phyloP scores from a whole-genome alignment of 1,140 invertebrate genomes.

The Drosophila burlai region DNA sequence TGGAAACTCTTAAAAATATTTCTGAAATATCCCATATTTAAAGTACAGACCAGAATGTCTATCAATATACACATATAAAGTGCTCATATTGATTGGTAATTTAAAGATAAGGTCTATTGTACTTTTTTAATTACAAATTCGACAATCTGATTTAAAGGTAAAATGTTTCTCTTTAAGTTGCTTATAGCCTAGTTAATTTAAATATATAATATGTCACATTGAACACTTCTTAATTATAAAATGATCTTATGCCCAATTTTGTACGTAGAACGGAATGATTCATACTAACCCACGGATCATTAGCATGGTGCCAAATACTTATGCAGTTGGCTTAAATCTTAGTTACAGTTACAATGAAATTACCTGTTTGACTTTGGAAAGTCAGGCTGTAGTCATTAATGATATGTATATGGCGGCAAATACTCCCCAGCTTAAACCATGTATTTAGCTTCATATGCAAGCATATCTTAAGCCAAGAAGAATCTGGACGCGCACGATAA shows the following conservation, averaged over 20 bases:
- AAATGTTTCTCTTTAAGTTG: no score
- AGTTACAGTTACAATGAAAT: not conserved
- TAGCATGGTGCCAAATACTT: not conserved
- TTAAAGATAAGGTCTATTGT: no score
- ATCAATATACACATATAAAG: no score
- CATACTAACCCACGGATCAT: not conserved
- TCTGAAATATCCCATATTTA: no score
- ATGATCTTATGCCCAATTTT: not conserved
- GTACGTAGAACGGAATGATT: not conserved
- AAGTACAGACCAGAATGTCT: no score
- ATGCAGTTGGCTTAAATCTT: not conserved
- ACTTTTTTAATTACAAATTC: no score
- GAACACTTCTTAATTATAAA: not conserved
- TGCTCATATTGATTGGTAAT: no score
- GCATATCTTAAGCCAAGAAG: slow-evolving; percentile 23
- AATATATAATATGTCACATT: not conserved
- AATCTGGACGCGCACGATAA: slow-evolving; percentile 61
- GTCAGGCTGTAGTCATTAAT: slow-evolving; percentile 30
- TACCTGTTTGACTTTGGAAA: not conserved
- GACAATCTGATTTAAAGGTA: no score
- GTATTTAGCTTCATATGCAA: slow-evolving; percentile 24
- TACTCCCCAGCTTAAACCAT: slow-evolving; percentile 13
- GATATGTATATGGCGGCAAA: slow-evolving; percentile 47
- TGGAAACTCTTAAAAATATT: no score
- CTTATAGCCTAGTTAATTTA: not conserved